Percentiles rank a stretch among this genome's conserved stretches.
Conservation (phyloP, 2,113 vertebrate species). For the Limnothrissa miodon region DNA sequence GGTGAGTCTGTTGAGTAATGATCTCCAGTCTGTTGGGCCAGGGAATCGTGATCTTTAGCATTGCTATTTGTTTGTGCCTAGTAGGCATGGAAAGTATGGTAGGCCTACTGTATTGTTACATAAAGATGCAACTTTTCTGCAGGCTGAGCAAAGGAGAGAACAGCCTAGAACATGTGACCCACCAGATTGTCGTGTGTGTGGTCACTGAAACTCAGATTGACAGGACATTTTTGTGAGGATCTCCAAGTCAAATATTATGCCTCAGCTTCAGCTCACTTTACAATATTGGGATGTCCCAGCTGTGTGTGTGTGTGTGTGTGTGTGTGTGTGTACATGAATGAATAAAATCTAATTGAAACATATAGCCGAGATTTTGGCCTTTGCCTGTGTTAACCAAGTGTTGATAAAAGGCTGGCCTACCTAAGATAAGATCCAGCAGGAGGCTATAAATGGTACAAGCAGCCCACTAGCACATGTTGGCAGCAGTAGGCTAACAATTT, state of each 20-base stretch:
- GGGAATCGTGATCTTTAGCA: neutral
- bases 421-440: neutral
- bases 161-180: too few species aligned
- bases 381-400: neutral
- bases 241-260: too few species aligned
- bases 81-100: neutral
- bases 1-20: neutral
- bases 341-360: too few species aligned
- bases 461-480: neutral
- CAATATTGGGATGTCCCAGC: too few species aligned
- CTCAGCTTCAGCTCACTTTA: too few species aligned
- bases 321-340: too few species aligned
- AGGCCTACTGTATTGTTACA: neutral
- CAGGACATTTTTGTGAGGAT: too few species aligned
- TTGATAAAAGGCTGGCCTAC: neutral
- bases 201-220: too few species aligned
- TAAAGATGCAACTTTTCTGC: neutral
- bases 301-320: too few species aligned
- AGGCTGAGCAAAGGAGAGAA: too few species aligned
- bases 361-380: too few species aligned
- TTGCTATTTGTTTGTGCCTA: neutral
- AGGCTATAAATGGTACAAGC: neutral
- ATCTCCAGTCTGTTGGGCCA: neutral
- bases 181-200: too few species aligned
- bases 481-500: neutral